A percentile compares a stretch with the other conserved stretches of the same genome.
Conservation (phyloP, 2,113 vertebrate species). For the Actenoides hombroni region DNA sequence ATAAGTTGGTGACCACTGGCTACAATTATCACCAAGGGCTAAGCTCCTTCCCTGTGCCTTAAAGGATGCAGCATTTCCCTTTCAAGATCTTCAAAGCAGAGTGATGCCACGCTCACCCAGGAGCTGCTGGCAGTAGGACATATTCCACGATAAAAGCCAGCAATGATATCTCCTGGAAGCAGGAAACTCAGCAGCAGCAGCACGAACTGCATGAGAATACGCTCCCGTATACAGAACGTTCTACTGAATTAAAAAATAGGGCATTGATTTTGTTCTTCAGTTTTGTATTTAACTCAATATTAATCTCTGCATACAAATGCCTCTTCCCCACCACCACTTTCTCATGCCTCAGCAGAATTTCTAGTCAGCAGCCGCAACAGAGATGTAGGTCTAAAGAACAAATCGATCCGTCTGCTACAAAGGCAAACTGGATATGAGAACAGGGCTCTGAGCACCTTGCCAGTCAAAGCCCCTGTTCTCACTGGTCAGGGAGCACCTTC, state of each 20-base stretch:
- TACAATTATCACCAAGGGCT: neutral
- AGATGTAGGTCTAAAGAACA: neutral
- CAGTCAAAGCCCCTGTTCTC: neutral
- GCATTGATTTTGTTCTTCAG: conserved; percentile 37
- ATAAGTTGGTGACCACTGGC: conserved; percentile 21
- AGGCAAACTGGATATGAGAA: neutral
- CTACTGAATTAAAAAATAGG: conserved; percentile 31
- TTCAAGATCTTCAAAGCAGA: neutral
- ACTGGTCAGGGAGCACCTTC: neutral
- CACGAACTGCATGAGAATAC: neutral
- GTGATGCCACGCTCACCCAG: neutral
- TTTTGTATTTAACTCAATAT: conserved; percentile 42
- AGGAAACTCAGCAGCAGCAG: neutral
- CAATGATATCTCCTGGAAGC: conserved; percentile 17
- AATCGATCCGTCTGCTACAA: neutral
- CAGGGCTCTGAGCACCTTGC: neutral
- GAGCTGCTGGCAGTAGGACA: neutral
- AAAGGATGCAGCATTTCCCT: neutral
- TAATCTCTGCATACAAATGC: conserved; percentile 1
- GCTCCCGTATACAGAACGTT: neutral
- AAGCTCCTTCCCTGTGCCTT: neutral
- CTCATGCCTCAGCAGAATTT: conserved; percentile 40
- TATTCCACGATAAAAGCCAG: neutral
- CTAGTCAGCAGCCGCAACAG: conserved; percentile 10
- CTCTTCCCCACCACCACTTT: neutral